These are phyloP conservation scores for Allacma fusca DNA, from an alignment of 2,888 invertebrate species.

Conservation along the genomic window DNA sequence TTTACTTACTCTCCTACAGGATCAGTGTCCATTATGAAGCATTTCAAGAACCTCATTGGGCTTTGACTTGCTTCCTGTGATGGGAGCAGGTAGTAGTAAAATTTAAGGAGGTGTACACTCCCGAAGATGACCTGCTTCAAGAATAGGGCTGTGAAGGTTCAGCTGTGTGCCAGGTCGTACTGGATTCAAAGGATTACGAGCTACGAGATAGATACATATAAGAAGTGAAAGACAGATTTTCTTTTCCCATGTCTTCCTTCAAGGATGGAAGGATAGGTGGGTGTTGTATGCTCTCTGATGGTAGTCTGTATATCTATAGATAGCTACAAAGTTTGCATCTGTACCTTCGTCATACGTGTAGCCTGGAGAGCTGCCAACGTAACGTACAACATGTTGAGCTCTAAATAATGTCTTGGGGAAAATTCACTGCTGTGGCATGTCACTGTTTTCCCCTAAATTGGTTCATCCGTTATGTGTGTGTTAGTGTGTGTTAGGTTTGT, in stretches of 20 bases:
- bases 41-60: constrained; percentile 6
- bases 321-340: neutral
- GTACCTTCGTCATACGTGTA: neutral
- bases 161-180: neutral
- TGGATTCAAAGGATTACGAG: neutral
- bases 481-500: too few relatives aligned
- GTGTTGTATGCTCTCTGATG: too few relatives aligned
- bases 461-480: neutral
- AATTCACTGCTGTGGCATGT: neutral
- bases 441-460: constrained; percentile 4
- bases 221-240: constrained; percentile 13
- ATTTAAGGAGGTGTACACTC: too few relatives aligned
- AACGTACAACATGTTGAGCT: neutral
- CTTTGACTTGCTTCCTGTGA: neutral
- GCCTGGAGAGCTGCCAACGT: constrained; percentile 17
- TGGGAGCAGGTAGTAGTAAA: neutral
- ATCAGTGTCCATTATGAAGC: constrained; percentile 11
- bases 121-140: too few relatives aligned
- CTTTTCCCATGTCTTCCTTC: too few relatives aligned
- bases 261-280: too few relatives aligned
- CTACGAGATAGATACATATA: too few relatives aligned
- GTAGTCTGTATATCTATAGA: too few relatives aligned
- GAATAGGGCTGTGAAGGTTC: too few relatives aligned
- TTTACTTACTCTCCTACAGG: neutral
- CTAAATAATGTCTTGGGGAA: neutral